These are phyloP conservation scores for Cosmia trapezina DNA, from an alignment of 2,888 invertebrate genomes.

Conservation along the genomic window DNA sequence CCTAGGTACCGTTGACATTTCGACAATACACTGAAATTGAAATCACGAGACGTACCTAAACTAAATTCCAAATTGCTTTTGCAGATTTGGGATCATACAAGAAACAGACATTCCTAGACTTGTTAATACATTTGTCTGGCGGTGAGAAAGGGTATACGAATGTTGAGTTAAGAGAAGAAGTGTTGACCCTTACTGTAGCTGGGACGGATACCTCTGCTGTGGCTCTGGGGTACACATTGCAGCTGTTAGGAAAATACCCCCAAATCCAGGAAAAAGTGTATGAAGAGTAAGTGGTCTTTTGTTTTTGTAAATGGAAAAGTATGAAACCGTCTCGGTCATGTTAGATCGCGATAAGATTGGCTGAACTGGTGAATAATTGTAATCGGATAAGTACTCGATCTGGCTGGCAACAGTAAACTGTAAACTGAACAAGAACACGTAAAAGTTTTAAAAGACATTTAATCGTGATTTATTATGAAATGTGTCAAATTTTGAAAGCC, in stretches of 20 bases:
- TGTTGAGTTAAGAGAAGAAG: conserved; percentile 90
- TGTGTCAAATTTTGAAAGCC: background rate
- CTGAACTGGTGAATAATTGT: background rate
- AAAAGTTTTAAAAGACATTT: background rate
- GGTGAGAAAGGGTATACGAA: conserved; percentile 87
- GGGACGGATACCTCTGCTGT: conserved; percentile 89
- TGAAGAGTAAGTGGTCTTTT: conserved; percentile 79
- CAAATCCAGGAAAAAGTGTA: conserved; percentile 85
- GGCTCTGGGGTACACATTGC: conserved; percentile 82
- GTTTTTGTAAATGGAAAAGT: background rate
- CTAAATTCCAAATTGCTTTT: background rate
- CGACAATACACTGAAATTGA: no score
- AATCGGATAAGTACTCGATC: background rate
- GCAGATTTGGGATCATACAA: conserved; percentile 72
- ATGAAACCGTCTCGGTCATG: background rate
- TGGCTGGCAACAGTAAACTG: background rate
- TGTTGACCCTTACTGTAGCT: conserved; percentile 90
- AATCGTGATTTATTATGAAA: background rate
- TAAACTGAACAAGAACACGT: background rate
- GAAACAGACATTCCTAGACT: conserved; percentile 89
- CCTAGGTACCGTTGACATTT: no score
- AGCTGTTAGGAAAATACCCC: conserved; percentile 85
- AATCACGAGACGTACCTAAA: no score
- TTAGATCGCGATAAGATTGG: background rate
- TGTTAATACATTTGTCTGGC: conserved; percentile 88